phyloP scores from a whole-genome alignment of 2,113 vertebrate species.

The cattle (Bos taurus) region DNA sequence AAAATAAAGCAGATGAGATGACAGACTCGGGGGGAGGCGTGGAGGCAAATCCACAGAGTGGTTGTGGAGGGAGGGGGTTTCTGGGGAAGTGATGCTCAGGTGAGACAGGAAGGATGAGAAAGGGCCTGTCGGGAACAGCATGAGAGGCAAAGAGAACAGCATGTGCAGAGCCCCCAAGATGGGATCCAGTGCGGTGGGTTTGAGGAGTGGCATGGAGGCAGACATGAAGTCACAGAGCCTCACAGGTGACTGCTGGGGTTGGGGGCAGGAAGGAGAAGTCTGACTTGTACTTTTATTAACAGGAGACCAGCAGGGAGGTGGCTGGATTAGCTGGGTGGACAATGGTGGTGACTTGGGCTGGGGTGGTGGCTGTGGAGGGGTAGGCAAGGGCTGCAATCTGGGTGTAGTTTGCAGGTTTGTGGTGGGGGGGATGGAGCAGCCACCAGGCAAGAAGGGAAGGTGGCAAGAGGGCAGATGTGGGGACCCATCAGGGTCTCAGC shows the following conservation, averaged over 20 bases:
- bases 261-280: not conserved
- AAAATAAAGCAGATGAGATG: not conserved
- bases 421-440: not conserved
- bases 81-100: not conserved
- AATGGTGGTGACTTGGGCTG: not conserved
- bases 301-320: not conserved
- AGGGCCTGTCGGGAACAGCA: not conserved
- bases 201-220: not conserved
- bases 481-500: not conserved
- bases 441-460: rapidly evolving
- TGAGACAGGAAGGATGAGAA: not conserved
- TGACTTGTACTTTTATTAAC: not conserved
- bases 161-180: not conserved
- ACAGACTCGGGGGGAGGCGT: too few relatives aligned
- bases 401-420: not conserved
- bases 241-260: not conserved
- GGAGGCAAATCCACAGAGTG: rapidly evolving
- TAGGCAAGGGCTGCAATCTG: too few relatives aligned
- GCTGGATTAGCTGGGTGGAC: not conserved
- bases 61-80: not conserved
- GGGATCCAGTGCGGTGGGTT: not conserved
- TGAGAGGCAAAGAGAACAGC: not conserved
- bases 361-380: not conserved
- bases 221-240: too few relatives aligned
- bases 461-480: not conserved